Conservation (phyloP, 1,140 invertebrate species). For the Rhopalosiphum padi region DNA sequence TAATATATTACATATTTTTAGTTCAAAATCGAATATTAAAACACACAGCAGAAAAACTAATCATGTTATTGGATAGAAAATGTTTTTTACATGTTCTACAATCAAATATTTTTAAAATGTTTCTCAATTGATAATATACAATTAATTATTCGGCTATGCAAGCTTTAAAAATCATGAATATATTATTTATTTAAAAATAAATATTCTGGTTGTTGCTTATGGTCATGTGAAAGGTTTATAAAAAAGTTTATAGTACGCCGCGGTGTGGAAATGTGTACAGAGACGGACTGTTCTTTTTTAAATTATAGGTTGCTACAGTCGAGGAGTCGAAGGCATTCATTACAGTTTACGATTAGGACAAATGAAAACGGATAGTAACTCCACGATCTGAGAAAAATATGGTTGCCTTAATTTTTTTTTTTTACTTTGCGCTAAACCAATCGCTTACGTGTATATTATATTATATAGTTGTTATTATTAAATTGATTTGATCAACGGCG, state of each 20-base stretch:
- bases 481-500: slow-evolving; percentile 38
- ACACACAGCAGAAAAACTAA: too few species aligned
- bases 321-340: slow-evolving; percentile 41
- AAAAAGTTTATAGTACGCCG: not conserved
- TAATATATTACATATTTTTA: not conserved
- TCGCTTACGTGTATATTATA: not conserved
- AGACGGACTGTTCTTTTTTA: slow-evolving; percentile 19
- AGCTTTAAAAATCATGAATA: not conserved
- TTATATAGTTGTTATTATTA: slow-evolving; percentile 21
- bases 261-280: not conserved
- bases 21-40: not conserved
- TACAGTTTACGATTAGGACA: slow-evolving; percentile 41
- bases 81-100: too few species aligned
- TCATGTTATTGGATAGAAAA: too few species aligned
- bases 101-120: not conserved
- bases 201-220: not conserved
- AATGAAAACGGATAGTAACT: slow-evolving; percentile 12
- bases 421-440: not conserved
- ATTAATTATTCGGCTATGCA: not conserved
- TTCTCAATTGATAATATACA: too few species aligned
- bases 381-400: slow-evolving; percentile 36
- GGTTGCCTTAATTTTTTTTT: not conserved
- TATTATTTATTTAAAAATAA: not conserved
- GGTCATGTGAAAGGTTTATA: not conserved
- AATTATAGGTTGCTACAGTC: slow-evolving; percentile 44